A percentile compares a stretch with the other conserved stretches of the same genome.
phyloP scores from a whole-genome alignment of 2,888 invertebrate genomes.

The Zygogramma bicolorata region DNA sequence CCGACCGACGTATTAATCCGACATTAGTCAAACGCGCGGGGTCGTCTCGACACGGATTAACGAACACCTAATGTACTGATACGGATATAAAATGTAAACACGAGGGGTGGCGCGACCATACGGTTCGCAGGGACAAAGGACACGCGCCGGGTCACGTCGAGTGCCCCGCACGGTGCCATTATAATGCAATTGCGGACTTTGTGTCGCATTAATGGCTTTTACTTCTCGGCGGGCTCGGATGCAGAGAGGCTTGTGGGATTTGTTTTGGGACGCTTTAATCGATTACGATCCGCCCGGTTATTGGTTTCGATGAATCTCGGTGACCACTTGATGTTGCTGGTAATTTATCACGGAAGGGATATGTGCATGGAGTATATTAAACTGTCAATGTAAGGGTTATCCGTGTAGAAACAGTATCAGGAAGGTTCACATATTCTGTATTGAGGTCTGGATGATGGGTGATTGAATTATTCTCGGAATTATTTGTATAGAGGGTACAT shows the following conservation, averaged over 20 bases:
- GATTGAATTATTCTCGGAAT: too few species aligned
- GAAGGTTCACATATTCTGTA: too few species aligned
- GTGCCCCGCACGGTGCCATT: conserved; percentile 56
- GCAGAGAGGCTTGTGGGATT: conserved; percentile 13
- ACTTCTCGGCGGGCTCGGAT: conserved; percentile 55
- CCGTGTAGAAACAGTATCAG: too few species aligned
- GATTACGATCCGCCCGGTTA: conserved; percentile 26
- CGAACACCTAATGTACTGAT: conserved; percentile 62
- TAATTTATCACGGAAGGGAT: conserved; percentile 1
- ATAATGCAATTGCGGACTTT: conserved; percentile 60
- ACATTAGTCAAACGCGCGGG: conserved; percentile 48
- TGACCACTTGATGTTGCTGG: conserved; percentile 1
- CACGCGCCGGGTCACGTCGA: conserved; percentile 59
- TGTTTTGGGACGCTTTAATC: conserved; percentile 26
- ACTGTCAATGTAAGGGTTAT: too few species aligned
- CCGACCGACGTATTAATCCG: conserved; percentile 48
- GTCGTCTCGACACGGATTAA: conserved; percentile 58
- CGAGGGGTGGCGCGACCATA: conserved; percentile 55
- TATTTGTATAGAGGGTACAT: too few species aligned
- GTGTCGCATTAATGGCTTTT: conserved; percentile 59
- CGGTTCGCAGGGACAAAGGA: conserved; percentile 49
- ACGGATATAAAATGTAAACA: conserved; percentile 62
- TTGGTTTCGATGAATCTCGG: conserved; percentile 2
- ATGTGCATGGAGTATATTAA: too few species aligned
- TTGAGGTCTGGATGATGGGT: too few species aligned